Evolutionary conservation across 2,888 invertebrate species (phyloP).

Genomic region (Drosophila demipolita): DNA sequence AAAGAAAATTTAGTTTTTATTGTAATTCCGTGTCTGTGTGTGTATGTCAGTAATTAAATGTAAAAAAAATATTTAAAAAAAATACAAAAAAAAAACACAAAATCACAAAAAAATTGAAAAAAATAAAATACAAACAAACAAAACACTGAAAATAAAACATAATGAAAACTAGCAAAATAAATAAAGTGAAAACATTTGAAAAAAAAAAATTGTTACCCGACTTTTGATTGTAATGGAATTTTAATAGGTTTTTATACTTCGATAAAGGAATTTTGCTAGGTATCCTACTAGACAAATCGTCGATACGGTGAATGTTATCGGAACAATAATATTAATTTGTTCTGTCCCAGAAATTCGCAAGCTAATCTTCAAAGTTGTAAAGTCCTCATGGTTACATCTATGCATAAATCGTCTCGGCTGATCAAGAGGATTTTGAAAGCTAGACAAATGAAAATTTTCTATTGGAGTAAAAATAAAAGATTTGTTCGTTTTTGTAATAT

Average conservation of each 20-base stretch:
- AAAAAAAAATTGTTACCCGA: conserved; percentile 35
- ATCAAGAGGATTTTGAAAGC: background rate
- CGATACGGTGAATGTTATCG: background rate
- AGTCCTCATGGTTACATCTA: background rate
- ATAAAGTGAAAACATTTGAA: conserved; percentile 78
- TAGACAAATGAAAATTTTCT: background rate
- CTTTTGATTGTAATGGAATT: background rate
- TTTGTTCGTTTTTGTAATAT: conserved; percentile 61
- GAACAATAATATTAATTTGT: background rate
- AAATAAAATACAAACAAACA: conserved; percentile 52
- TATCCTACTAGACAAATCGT: background rate
- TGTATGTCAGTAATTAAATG: conserved; percentile 81
- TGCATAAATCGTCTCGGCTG: too few species aligned
- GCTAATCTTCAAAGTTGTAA: background rate
- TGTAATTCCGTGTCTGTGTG: conserved; percentile 82
- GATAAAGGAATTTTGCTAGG: background rate
- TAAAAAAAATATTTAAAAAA: conserved; percentile 49
- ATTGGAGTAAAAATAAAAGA: background rate
- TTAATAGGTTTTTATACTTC: background rate
- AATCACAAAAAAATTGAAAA: conserved; percentile 57
- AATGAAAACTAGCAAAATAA: conserved; percentile 79
- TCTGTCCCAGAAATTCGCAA: background rate
- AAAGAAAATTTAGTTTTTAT: conserved; percentile 74
- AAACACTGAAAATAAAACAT: conserved; percentile 74
- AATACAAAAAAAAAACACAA: conserved; percentile 42